Evolutionary conservation across 2,113 vertebrate species (phyloP).

Genomic region (Mus pahari): DNA sequence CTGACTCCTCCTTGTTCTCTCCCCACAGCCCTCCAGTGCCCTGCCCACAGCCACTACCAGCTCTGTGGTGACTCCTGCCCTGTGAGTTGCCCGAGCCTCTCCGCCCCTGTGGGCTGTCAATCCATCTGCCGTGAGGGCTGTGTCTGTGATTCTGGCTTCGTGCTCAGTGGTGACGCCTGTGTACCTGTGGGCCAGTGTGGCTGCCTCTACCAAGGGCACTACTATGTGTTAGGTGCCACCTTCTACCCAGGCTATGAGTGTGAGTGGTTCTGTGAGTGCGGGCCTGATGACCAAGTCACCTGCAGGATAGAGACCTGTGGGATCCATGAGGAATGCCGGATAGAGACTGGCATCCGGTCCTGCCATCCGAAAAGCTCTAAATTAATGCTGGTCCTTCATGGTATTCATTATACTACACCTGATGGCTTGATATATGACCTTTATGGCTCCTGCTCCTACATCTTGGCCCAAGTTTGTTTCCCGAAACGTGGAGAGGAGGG

Average conservation of each 20-base stretch:
- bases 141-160: constrained; percentile 83
- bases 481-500: not conserved
- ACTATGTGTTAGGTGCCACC: constrained; percentile 74
- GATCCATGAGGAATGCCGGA: constrained; percentile 78
- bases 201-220: constrained; percentile 82
- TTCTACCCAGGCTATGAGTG: constrained; percentile 84
- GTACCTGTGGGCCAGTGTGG: constrained; percentile 85
- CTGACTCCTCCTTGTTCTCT: not conserved
- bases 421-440: constrained; percentile 86
- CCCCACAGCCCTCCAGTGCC: constrained; percentile 84
- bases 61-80: constrained; percentile 86
- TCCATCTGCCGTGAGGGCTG: constrained; percentile 86
- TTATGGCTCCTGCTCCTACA: constrained; percentile 85
- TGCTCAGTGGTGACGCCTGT: constrained; percentile 84
- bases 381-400: constrained; percentile 75
- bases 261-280: constrained; percentile 86
- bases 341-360: constrained; percentile 69
- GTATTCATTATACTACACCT: constrained; percentile 86
- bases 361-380: constrained; percentile 78
- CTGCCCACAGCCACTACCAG: constrained; percentile 86
- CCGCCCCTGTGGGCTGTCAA: constrained; percentile 50
- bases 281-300: not conserved
- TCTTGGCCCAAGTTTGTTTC: constrained; percentile 75
- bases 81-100: constrained; percentile 72
- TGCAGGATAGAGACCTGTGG: constrained; percentile 79